phyloP scores from a whole-genome alignment of 2,888 invertebrate species.

The Amphipoea lucens region DNA sequence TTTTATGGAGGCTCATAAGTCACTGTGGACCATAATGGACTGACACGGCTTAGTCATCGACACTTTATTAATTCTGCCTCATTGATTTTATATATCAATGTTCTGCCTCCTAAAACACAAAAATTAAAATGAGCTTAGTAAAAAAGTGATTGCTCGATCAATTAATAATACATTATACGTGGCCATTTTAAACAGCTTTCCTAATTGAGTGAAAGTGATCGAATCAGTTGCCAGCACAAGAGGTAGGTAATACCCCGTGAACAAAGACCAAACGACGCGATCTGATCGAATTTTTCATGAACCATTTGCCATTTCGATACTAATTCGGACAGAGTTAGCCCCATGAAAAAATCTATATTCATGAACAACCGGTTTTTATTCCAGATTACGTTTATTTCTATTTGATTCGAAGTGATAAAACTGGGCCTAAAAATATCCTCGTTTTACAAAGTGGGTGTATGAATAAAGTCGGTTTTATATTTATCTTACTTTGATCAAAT shows the following conservation, averaged over 20 bases:
- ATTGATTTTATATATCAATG: too few species aligned
- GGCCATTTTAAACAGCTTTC: constrained; percentile 18
- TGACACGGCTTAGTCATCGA: neutral
- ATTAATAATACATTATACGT: constrained; percentile 39
- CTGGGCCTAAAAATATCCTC: constrained; percentile 21
- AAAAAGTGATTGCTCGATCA: neutral
- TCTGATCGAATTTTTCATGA: constrained; percentile 77
- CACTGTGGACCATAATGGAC: neutral
- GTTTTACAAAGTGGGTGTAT: neutral
- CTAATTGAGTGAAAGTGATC: constrained; percentile 60
- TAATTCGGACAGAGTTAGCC: constrained; percentile 65
- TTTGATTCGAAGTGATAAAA: constrained; percentile 64
- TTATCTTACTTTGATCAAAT: neutral
- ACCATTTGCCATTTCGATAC: constrained; percentile 75
- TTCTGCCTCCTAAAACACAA: neutral
- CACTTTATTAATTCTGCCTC: too few species aligned
- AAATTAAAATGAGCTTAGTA: neutral
- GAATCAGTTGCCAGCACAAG: constrained; percentile 46
- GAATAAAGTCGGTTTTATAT: neutral
- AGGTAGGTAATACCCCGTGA: constrained; percentile 73
- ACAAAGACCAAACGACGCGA: constrained; percentile 72
- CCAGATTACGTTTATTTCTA: constrained; percentile 64
- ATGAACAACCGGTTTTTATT: constrained; percentile 71
- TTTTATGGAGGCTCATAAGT: neutral
- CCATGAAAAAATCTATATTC: constrained; percentile 66